Evolutionary conservation across 2,888 invertebrate species (phyloP), one percentile per base, ranked within the genome.

Genomic region (Eurytoma adleriae): DNA sequence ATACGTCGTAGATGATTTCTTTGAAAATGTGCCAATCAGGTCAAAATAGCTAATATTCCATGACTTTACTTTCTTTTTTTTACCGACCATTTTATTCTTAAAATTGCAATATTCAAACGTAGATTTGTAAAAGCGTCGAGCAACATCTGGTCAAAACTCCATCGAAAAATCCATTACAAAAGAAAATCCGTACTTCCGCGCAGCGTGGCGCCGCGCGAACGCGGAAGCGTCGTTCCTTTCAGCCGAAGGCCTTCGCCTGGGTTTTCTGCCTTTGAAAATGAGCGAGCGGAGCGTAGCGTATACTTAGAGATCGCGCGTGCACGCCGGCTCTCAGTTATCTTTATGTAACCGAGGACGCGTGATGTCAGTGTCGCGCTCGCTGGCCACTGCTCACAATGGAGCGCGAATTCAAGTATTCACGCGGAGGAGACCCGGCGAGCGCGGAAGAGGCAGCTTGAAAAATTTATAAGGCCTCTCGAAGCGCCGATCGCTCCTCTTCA

Each of bases 261-360:
- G 48, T 78, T 71, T 78, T 66, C 71, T 66, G 67, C 78, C 40
- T 67, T 68, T 59, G 52, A 68, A 68, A 75, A 75, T 62, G 54
- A 72, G 50, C 74, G 62, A 20, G 50, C 79, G 57, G 62, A 13
- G 27, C 79, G 57, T 64, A 79, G 56, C 40, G 69, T 30, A 70
- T 59, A 64, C 50, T 71, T 66, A 57, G 66, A 57, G 50, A 66
- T 66, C 66, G 50, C 59, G 52, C 27, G 62, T 16, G 24, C 2
- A 24, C 24, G 24, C 3, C 12, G 24, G 40, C 40, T 16, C 50
- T 56, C 59, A 56, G 54, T 18, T 69, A 61, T 54, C 40, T 73
- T 79, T 69, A 74, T 54, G 68, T 74, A 79, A 74, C 69, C 56
- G 62, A 69, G 69, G 64, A 57, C 68, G 27, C 57, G 18, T 62